Evolutionary conservation across 2,113 vertebrate species (phyloP).

Genomic region (Eclectus roratus): DNA sequence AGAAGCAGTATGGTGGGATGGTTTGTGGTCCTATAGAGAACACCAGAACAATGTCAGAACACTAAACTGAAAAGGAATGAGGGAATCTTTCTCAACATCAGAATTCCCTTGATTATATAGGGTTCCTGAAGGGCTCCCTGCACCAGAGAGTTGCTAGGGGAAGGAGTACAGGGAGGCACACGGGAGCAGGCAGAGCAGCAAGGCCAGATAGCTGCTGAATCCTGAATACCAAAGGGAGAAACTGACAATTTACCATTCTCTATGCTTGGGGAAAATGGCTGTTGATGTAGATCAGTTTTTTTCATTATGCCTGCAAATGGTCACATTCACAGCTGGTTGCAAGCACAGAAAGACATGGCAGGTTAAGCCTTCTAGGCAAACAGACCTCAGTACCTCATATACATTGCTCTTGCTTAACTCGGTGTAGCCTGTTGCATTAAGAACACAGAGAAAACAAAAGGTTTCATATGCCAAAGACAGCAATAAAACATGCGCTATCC

Average conservation of each 20-base stretch:
- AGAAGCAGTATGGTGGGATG: neutral
- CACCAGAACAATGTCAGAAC: neutral
- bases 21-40: neutral
- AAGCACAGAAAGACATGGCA: neutral
- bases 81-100: neutral
- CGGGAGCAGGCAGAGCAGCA: neutral
- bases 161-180: neutral
- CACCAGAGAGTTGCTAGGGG: neutral
- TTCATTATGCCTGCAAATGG: neutral
- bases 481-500: neutral
- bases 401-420: neutral
- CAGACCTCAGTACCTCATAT: neutral
- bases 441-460: neutral
- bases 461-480: neutral
- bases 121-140: neutral
- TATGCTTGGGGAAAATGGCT: neutral
- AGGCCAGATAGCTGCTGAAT: neutral
- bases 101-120: neutral
- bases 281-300: fast-evolving
- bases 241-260: neutral
- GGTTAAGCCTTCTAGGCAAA: neutral
- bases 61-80: neutral
- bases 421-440: neutral
- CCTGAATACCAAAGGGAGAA: neutral
- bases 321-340: neutral